A percentile compares a stretch with the other conserved stretches of the same genome.
Evolutionary conservation across 2,113 vertebrate genomes (phyloP).

Genomic region (Oncorhynchus nerka): DNA sequence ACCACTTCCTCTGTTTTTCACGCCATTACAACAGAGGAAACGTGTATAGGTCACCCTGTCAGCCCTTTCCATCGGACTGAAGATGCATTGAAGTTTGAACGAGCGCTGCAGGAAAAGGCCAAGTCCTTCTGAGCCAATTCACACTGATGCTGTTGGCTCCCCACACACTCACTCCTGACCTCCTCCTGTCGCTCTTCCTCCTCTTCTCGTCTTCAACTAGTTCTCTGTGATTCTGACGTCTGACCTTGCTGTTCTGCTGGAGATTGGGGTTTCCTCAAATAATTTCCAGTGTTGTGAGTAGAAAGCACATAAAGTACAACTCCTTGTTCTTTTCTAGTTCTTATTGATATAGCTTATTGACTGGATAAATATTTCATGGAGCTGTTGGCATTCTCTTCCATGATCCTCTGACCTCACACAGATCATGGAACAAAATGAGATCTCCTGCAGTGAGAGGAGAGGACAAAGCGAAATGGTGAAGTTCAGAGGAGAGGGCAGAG

Average conservation of each 20-base stretch:
- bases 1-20: slow-evolving; percentile 64
- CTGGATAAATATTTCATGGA: slow-evolving; percentile 28
- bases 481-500: not conserved
- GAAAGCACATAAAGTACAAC: slow-evolving; percentile 30
- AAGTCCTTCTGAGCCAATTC: slow-evolving; percentile 6
- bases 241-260: slow-evolving; percentile 47
- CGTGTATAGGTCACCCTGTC: slow-evolving; percentile 30
- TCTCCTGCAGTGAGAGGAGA: not conserved
- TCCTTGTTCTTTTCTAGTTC: slow-evolving; percentile 21
- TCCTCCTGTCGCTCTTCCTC: not conserved
- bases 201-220: not conserved
- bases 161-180: not conserved
- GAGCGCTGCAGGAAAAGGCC: slow-evolving; percentile 33
- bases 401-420: slow-evolving; percentile 1
- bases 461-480: not conserved
- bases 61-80: slow-evolving; percentile 27
- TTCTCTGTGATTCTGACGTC: too few species aligned
- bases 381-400: not conserved
- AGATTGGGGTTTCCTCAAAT: slow-evolving; percentile 24
- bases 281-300: slow-evolving; percentile 15
- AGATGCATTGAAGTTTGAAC: slow-evolving; percentile 28
- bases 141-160: slow-evolving; percentile 4
- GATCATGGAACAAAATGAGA: slow-evolving; percentile 5
- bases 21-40: slow-evolving; percentile 42
- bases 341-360: slow-evolving; percentile 29